Conservation (phyloP, 2,888 invertebrate species). For the Acheta domesticus region DNA sequence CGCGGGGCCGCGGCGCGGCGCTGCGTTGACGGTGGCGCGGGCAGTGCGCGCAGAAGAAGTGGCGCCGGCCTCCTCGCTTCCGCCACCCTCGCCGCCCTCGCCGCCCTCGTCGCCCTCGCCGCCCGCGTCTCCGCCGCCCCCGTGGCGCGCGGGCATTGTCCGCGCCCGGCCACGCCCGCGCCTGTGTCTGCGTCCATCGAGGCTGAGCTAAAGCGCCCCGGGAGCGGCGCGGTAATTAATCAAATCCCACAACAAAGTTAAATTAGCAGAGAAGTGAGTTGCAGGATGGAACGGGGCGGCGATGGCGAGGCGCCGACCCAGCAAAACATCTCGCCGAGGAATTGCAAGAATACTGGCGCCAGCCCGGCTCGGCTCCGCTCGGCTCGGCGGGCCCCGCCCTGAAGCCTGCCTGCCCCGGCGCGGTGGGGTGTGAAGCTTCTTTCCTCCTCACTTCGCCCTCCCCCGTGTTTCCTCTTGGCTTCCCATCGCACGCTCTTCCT, state of each 20-base stretch:
- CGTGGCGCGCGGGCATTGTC: not conserved
- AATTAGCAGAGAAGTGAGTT: slow-evolving; percentile 26
- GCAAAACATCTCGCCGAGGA: slow-evolving; percentile 9
- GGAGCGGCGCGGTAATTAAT: slow-evolving; percentile 31
- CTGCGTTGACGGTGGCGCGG: no score
- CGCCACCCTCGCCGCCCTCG: not conserved
- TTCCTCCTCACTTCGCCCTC: not conserved
- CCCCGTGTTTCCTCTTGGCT: not conserved
- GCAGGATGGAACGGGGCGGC: slow-evolving; percentile 18
- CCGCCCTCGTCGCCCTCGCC: not conserved
- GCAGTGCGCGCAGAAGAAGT: no score
- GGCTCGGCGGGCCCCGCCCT: not conserved
- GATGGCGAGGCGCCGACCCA: not conserved
- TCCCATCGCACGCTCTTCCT: no score
- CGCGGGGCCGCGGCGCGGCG: no score
- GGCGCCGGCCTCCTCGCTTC: not conserved
- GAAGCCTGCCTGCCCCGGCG: not conserved
- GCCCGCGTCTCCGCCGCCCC: not conserved
- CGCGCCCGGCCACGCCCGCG: slow-evolving; percentile 2
- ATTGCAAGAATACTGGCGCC: slow-evolving; percentile 9
- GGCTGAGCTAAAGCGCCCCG: not conserved
- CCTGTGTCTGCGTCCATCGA: slow-evolving; percentile 8
- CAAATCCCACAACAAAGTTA: slow-evolving; percentile 33
- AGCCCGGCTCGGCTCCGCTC: not conserved
- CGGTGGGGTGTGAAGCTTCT: not conserved